Evolutionary conservation across 1,140 invertebrate species (phyloP), one percentile per base, ranked within the genome.

Genomic region (Scaptodrosophila lebanonensis): DNA sequence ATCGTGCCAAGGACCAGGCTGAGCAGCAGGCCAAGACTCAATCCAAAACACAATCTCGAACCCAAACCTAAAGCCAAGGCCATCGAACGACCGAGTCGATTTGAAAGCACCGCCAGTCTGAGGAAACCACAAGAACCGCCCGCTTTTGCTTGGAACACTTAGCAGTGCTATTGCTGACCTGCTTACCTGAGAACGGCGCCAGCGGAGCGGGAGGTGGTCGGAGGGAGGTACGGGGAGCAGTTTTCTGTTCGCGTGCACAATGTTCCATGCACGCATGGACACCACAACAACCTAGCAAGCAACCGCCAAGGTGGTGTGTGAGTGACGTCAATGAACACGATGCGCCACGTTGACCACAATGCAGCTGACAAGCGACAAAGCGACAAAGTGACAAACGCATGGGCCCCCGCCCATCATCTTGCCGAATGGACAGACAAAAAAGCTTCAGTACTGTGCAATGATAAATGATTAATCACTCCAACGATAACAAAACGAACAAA

Each of bases 311-410:
- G 8, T 36, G 35, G 39, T 32, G n/a, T 60, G 49, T 20, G 29
- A 47, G 64, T 77, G 73, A 77, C 73, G 73, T 77, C 73, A 79
- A 73, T 79, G 73, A 47, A 60, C 71, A 76, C 68, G 66, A 70
- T 48, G 58, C 48, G 36, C 29, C 51, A 47, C 25, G 45, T 51
- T 51, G 57, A 66, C 68, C 68, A 73, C 64, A 77, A 68, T 79
- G 64, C 64, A 69, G 60, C 68, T 59, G 52, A 58, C 58, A 66
- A 25, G 22, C 3, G 57, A 36, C 22, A 25, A 25, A 33, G 12
- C 8, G 32, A n/a, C 43, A 42, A 30, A 32, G n/a, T 30, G 30
- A 50, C 25, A 40, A 48, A 13, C 17, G 18, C 47, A 25, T 12
- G 8, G 54, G 25, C 58, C 45, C 53, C 39, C 52, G 16, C n/a